phyloP scores from a whole-genome alignment of 2,888 invertebrate genomes.

The Stramonita haemastoma region DNA sequence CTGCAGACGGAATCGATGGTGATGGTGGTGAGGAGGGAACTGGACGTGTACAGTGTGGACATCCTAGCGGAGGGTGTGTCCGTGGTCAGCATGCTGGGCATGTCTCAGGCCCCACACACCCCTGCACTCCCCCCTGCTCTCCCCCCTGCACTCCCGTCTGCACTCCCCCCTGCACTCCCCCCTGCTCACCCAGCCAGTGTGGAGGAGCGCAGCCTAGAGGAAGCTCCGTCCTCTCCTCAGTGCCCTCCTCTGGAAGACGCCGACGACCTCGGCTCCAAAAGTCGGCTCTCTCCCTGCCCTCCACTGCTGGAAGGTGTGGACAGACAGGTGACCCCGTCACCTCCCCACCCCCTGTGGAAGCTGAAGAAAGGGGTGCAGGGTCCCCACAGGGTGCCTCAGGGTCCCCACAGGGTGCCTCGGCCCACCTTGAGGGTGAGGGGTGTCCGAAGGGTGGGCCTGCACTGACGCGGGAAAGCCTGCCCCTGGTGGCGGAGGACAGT shows the following conservation, averaged over 20 bases:
- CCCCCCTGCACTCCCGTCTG: background rate
- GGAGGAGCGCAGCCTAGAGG: no score
- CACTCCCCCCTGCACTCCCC: background rate
- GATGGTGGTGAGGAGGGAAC: background rate
- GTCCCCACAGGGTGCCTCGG: background rate
- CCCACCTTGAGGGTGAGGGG: background rate
- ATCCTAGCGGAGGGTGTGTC: background rate
- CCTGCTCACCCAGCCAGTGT: background rate
- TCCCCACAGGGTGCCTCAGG: background rate
- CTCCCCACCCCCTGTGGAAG: background rate
- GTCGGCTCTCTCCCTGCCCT: background rate
- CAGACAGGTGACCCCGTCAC: background rate
- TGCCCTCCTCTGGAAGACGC: background rate
- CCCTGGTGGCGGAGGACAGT: background rate
- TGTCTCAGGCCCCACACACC: background rate
- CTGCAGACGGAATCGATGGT: conserved; percentile 26
- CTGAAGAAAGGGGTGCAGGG: background rate
- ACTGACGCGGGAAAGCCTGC: background rate
- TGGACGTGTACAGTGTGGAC: conserved; percentile 32
- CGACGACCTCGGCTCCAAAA: background rate
- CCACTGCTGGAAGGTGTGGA: background rate
- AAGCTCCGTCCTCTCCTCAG: background rate
- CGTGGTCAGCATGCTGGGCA: background rate
- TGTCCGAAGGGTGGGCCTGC: background rate
- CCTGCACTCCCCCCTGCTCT: background rate